phyloP scores from a whole-genome alignment of 2,888 invertebrate genomes.

The Gymnosoma rotundatum region DNA sequence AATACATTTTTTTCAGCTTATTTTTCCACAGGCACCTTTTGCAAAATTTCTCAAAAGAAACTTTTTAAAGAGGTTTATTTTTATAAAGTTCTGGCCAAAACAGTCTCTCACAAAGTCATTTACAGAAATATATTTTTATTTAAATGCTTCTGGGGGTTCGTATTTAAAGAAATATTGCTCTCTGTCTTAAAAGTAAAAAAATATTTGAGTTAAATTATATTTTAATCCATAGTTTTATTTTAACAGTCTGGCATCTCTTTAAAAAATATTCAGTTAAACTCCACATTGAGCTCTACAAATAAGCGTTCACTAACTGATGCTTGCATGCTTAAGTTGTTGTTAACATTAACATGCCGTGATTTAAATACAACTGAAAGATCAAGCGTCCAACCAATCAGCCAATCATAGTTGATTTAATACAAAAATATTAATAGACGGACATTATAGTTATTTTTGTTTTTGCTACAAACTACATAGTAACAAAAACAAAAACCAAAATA shows the following conservation, averaged over 20 bases:
- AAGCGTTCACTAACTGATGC: slow-evolving; percentile 26
- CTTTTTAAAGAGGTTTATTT: not conserved
- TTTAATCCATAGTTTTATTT: not conserved
- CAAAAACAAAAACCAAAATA: not conserved
- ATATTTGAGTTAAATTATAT: not conserved
- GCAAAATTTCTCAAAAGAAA: too few relatives aligned
- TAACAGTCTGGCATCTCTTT: slow-evolving; percentile 34
- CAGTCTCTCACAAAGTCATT: too few relatives aligned
- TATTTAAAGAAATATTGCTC: too few relatives aligned
- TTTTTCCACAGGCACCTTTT: too few relatives aligned
- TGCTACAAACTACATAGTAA: slow-evolving; percentile 26
- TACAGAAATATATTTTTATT: too few relatives aligned
- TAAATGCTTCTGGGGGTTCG: too few relatives aligned
- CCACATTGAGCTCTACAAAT: slow-evolving; percentile 30
- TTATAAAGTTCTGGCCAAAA: too few relatives aligned
- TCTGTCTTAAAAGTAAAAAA: too few relatives aligned
- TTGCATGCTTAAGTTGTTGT: slow-evolving; percentile 31
- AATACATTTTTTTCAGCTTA: too few relatives aligned
- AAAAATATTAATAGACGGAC: slow-evolving; percentile 47
- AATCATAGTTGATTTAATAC: slow-evolving; percentile 54
- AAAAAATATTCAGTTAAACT: slow-evolving; percentile 1
- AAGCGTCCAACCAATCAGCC: slow-evolving; percentile 42
- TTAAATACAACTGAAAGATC: slow-evolving; percentile 22
- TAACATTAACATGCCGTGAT: not conserved
- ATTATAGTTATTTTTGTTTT: slow-evolving; percentile 43